Evolutionary conservation across 1,140 invertebrate species (phyloP).

Genomic region (Drosophila albomicans): DNA sequence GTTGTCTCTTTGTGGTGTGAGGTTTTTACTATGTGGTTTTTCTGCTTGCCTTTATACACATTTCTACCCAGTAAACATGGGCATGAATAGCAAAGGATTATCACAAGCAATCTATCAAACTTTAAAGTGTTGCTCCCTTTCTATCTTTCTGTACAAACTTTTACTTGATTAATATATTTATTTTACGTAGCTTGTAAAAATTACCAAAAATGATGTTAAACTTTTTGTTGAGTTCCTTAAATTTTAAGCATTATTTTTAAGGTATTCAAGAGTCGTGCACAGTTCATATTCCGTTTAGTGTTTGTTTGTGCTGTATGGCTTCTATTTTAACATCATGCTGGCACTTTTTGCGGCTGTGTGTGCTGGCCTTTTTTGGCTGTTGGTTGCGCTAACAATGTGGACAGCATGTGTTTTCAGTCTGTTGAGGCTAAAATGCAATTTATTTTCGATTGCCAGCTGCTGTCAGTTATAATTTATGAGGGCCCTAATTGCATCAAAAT

Average conservation of each 20-base stretch:
- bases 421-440: conserved; percentile 55
- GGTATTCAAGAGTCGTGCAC: background rate
- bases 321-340: conserved; percentile 48
- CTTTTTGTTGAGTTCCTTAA: too few relatives aligned
- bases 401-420: conserved; percentile 54
- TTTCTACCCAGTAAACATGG: background rate
- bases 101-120: too few relatives aligned
- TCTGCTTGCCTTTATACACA: conserved; percentile 15
- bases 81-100: background rate
- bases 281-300: background rate
- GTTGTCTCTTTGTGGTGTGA: conserved; percentile 56
- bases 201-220: too few relatives aligned
- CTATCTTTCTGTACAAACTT: too few relatives aligned
- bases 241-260: background rate
- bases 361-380: conserved; percentile 36
- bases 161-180: too few relatives aligned
- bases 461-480: conserved; percentile 73
- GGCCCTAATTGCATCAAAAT: conserved; percentile 42
- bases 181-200: too few relatives aligned
- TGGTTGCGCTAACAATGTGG: conserved; percentile 48
- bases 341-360: conserved; percentile 33
- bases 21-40: conserved; percentile 62
- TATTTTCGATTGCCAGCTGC: conserved; percentile 71
- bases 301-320: conserved; percentile 24
- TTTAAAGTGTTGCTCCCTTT: too few relatives aligned